Evolutionary conservation across 2,797 vertebrate genomes (phyloP).

Genomic region (Cyprinella venusta): DNA sequence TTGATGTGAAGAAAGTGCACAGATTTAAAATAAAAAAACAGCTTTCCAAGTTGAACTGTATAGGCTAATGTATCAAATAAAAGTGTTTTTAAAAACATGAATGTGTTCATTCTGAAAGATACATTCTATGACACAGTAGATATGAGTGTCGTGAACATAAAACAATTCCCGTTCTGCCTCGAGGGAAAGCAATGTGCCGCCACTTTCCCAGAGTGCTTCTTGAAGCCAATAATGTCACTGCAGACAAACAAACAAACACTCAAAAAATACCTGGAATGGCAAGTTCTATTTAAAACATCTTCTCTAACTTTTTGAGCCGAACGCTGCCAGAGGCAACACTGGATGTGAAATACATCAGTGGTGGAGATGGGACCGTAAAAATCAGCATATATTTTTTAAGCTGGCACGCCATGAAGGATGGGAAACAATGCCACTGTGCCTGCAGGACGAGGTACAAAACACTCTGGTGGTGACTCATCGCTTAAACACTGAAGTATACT

Average conservation of each 20-base stretch:
- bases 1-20: not conserved
- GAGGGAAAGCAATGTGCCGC: not conserved
- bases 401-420: conserved; percentile 14
- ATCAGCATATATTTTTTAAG: conserved; percentile 50
- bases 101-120: conserved; percentile 1
- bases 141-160: conserved; percentile 25
- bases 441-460: conserved; percentile 4
- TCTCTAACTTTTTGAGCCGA: conserved; percentile 30
- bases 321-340: conserved; percentile 33
- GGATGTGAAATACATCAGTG: conserved; percentile 26
- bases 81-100: not conserved
- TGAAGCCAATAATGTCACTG: conserved; percentile 5
- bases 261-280: conserved; percentile 14
- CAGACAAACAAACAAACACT: conserved; percentile 32
- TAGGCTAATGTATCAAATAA: conserved; percentile 21
- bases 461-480: conserved; percentile 22
- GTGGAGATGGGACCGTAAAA: conserved; percentile 36
- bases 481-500: conserved; percentile 8
- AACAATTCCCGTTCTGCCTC: conserved; percentile 35
- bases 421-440: conserved; percentile 28
- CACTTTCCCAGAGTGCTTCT: not conserved
- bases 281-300: conserved; percentile 30
- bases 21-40: not conserved
- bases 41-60: conserved; percentile 16
- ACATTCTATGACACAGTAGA: not conserved